Base-by-base conservation (phyloP, 1,140 invertebrate species). In the Ceratoteleas bidentatus region DNA sequence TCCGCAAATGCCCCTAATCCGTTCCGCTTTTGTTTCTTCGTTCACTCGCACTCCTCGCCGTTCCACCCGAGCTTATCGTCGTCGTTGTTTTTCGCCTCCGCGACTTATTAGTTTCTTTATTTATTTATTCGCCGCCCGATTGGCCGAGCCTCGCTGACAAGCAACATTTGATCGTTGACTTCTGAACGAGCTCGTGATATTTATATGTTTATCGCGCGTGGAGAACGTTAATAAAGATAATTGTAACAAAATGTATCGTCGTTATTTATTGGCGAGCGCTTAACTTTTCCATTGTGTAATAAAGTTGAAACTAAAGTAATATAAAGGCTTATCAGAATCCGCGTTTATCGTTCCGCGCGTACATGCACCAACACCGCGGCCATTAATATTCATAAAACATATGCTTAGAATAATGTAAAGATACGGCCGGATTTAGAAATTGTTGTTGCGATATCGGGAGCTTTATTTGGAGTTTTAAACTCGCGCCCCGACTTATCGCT, bases 361-460 rank as follows among this genome's bases (percentile, higher is more conserved):
- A 68, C 57, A 57, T 66, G 38, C 79, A 70, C 79, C 60, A 61
- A 77, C 61, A 77, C 62, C 16, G 52, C 43, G 53, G 53, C 49
- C 43, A 82, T 82, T 82, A 77, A 77, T 82, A 82, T 82, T 82
- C 80, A 73, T 73, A 82, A 73, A 82, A 73, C 80, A 77, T 57
- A 56, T 77, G 68, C 73, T 82, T 77, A 77, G 73, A 77, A 82
- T 82, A 82, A 82, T 69, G 62, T 66, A 66, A 77, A 73, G 72
- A 82, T 77, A 75, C 49, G 53, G 8, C 49, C 50, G 65, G 52
- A 69, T 69, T 74, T 69, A 80, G 62, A 72, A 72, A 72, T 61
- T 65, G 53, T 72, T 78, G 53, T 69, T 69, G 32, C 32, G 64
- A 56, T 77, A 70, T 52, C 11, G 34, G 47, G 38, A 38, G 38